These are phyloP conservation scores for Mimumesa dahlbomi DNA, from an alignment of 2,888 invertebrate species.

Conservation along the genomic window DNA sequence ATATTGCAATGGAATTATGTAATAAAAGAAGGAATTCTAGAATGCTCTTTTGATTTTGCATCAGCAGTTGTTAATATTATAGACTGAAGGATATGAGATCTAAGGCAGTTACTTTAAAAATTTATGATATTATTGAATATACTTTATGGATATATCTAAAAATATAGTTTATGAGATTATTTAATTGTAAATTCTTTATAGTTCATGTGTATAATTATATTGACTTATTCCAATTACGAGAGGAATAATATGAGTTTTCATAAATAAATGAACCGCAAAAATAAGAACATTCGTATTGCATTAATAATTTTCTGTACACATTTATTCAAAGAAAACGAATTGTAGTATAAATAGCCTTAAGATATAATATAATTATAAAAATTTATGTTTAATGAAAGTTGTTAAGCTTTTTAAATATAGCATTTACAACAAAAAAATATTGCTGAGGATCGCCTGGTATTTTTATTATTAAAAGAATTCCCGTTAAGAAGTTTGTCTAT, in stretches of 20 bases:
- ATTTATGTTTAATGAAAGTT: not conserved
- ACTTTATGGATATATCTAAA: slow-evolving; percentile 8
- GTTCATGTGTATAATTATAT: slow-evolving; percentile 24
- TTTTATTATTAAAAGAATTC: too few species aligned
- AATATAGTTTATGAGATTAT: slow-evolving; percentile 16
- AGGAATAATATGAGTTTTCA: slow-evolving; percentile 33
- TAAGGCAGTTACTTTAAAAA: slow-evolving; percentile 18
- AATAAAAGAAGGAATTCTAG: slow-evolving; percentile 27
- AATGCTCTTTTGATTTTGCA: slow-evolving; percentile 20
- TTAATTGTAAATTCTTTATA: slow-evolving; percentile 23
- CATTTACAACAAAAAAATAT: too few species aligned
- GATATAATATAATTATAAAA: too few species aligned
- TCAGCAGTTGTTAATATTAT: not conserved
- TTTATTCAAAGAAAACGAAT: too few species aligned
- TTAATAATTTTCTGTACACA: not conserved
- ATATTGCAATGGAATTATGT: slow-evolving; percentile 22
- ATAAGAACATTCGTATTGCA: not conserved
- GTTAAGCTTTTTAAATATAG: too few species aligned
- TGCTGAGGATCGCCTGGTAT: too few species aligned
- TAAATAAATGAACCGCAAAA: slow-evolving; percentile 27
- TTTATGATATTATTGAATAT: too few species aligned
- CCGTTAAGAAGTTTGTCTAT: too few species aligned
- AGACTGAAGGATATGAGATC: slow-evolving; percentile 8
- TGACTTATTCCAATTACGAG: slow-evolving; percentile 22
- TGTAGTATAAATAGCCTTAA: too few species aligned